phyloP scores from a whole-genome alignment of 2,888 invertebrate species.

The Agrotis ipsilon region DNA sequence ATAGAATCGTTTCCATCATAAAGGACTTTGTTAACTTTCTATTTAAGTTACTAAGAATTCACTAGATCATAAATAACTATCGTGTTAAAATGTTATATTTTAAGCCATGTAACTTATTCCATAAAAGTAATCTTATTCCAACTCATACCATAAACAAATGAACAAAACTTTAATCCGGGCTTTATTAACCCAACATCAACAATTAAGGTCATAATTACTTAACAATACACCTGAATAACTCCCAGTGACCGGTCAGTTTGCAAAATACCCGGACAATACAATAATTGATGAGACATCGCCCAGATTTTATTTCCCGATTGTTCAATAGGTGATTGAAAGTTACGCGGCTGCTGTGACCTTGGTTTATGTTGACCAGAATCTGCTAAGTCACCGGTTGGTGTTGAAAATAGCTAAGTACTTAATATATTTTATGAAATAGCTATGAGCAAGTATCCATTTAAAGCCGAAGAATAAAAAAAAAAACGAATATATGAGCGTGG shows the following conservation, averaged over 20 bases:
- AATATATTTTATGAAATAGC: neutral
- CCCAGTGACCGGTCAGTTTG: conserved; percentile 17
- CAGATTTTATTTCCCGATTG: conserved; percentile 27
- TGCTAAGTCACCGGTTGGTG: conserved; percentile 21
- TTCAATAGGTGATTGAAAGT: conserved; percentile 22
- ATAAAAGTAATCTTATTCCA: conserved; percentile 28
- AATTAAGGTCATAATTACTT: conserved; percentile 32
- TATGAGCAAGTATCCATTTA: conserved; percentile 1
- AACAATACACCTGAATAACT: neutral
- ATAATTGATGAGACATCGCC: conserved; percentile 15
- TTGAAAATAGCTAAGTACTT: conserved; percentile 15
- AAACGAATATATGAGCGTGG: neutral
- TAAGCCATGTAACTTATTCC: conserved; percentile 14
- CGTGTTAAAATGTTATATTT: conserved; percentile 10
- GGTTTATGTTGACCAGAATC: conserved; percentile 16
- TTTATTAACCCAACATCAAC: conserved; percentile 11
- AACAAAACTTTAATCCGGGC: conserved; percentile 25
- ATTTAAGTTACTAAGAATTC: neutral
- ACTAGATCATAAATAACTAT: conserved; percentile 4
- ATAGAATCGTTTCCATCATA: neutral
- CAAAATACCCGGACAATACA: conserved; percentile 36
- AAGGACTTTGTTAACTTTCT: conserved; percentile 7
- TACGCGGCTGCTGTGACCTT: conserved; percentile 39
- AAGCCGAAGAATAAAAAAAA: neutral
- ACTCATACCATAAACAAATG: conserved; percentile 13